Evolutionary conservation across 2,888 invertebrate genomes (phyloP), one percentile per base, ranked within the genome.

Genomic region (Protonemura montana): DNA sequence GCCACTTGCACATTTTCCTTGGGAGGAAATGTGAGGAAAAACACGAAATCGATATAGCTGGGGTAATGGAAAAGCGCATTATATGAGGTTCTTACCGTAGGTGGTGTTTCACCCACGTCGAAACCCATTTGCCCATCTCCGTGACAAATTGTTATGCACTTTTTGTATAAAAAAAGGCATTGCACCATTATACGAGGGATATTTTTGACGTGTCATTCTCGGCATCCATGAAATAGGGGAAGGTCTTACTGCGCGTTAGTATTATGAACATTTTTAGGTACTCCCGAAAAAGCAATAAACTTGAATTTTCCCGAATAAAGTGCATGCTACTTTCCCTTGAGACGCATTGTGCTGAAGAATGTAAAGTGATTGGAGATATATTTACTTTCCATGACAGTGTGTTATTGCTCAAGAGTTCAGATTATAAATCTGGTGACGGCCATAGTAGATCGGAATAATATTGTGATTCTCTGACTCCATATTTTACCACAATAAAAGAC

Each of bases 111-210:
- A 13, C 41, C n/a, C 83, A 16, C 83, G 3, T 42, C 13, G n/a
- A 26, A 25, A 16, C 76, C 76, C 59, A 59, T 84, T 59, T 76
- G 59, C 76, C 42, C 86, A 30, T 81, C 35, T 35, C 86, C 87
- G 85, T 87, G 87, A 86, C 87, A 87, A 87, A 87, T 87, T 87
- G 86, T 87, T 83, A 87, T 86, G 87, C 85, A 87, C 83, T 86
- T 85, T 86, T 87, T 85, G 86, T 85, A 87, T 82, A 86, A 86
- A 85, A n/a, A 87, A 84, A 81, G 77, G 41, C 29, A 83, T 59
- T 59, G 59, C 59, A 59, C 59, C 21, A 13, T 59, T 59, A 21
- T 59, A 82, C 81, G 78, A 76, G 30, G 41, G 85, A 76, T 78
- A 85, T 85, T 87, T 86, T 77, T 87, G 87, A 78, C 85, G 87